phyloP scores from a whole-genome alignment of 2,797 vertebrate genomes.

The Phalloptychus januarius region DNA sequence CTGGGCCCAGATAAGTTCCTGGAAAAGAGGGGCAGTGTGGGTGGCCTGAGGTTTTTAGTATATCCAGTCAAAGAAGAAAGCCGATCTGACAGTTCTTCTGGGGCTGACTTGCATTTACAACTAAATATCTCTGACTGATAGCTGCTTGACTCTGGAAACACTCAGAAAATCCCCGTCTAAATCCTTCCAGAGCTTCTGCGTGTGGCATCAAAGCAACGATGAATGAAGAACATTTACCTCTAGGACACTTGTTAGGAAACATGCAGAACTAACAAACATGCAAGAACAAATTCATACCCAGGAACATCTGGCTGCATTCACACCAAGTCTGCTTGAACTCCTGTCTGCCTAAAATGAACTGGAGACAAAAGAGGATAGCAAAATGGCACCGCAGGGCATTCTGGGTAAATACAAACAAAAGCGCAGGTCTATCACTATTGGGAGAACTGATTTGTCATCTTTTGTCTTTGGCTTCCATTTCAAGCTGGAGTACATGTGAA shows the following conservation, averaged over 20 bases:
- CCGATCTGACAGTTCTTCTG: constrained; percentile 45
- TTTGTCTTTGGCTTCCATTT: too few relatives aligned
- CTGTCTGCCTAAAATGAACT: too few relatives aligned
- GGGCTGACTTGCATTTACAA: constrained; percentile 29
- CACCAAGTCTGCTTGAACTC: too few relatives aligned
- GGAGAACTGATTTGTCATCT: too few relatives aligned
- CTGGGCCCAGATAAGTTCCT: constrained; percentile 46
- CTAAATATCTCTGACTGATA: constrained; percentile 32
- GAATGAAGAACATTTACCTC: constrained; percentile 37
- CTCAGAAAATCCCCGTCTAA: constrained; percentile 7
- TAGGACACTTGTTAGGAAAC: constrained; percentile 47
- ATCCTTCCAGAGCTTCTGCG: constrained; percentile 14
- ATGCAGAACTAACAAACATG: background rate
- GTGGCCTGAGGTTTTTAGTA: constrained; percentile 68
- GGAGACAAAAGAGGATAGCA: background rate
- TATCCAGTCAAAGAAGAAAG: constrained; percentile 38
- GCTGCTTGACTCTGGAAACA: constrained; percentile 23
- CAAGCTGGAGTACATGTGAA: too few relatives aligned
- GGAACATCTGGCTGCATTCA: too few relatives aligned
- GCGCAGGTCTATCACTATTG: too few relatives aligned
- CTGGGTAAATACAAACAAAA: too few relatives aligned
- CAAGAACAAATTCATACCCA: too few relatives aligned
- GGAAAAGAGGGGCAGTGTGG: constrained; percentile 44
- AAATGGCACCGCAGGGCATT: too few relatives aligned
- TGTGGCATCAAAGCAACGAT: constrained; percentile 4